A percentile compares a stretch with the other conserved stretches of the same genome.
phyloP scores from a whole-genome alignment of 2,797 vertebrate genomes.

The Telmatherina bonti region DNA sequence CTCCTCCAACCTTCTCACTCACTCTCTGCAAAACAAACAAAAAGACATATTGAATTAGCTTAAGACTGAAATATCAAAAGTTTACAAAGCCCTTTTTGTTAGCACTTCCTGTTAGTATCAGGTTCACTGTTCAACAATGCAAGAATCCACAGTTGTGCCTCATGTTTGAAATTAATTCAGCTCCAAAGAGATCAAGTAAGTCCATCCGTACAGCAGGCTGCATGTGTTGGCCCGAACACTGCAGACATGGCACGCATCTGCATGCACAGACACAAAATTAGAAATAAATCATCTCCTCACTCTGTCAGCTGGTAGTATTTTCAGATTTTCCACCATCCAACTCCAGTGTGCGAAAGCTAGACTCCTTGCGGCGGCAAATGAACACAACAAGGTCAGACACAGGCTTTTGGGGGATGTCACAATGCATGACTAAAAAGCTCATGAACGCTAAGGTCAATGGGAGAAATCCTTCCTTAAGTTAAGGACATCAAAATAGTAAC shows the following conservation, averaged over 20 bases:
- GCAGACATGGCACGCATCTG: slow-evolving; percentile 23
- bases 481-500: background rate
- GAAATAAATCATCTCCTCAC: slow-evolving; percentile 20
- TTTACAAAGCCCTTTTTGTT: slow-evolving; percentile 8
- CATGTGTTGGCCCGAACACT: slow-evolving; percentile 1
- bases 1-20: slow-evolving; percentile 96
- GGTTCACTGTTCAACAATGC: slow-evolving; percentile 4
- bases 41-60: background rate
- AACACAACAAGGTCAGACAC: slow-evolving; percentile 67
- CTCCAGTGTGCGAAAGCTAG: slow-evolving; percentile 40
- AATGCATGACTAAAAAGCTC: slow-evolving; percentile 24
- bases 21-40: slow-evolving; percentile 88
- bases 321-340: slow-evolving; percentile 27
- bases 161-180: slow-evolving; percentile 7
- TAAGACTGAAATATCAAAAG: background rate
- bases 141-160: slow-evolving; percentile 2
- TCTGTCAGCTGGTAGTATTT: slow-evolving; percentile 34
- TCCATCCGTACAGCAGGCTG: slow-evolving; percentile 11
- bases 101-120: background rate
- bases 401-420: slow-evolving; percentile 50
- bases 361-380: slow-evolving; percentile 48
- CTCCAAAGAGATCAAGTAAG: background rate
- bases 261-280: slow-evolving; percentile 23
- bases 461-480: slow-evolving; percentile 28
- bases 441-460: slow-evolving; percentile 53